phyloP scores from a whole-genome alignment of 35 echinoderm and acorn worm genomes.

The Acanthaster planci region DNA sequence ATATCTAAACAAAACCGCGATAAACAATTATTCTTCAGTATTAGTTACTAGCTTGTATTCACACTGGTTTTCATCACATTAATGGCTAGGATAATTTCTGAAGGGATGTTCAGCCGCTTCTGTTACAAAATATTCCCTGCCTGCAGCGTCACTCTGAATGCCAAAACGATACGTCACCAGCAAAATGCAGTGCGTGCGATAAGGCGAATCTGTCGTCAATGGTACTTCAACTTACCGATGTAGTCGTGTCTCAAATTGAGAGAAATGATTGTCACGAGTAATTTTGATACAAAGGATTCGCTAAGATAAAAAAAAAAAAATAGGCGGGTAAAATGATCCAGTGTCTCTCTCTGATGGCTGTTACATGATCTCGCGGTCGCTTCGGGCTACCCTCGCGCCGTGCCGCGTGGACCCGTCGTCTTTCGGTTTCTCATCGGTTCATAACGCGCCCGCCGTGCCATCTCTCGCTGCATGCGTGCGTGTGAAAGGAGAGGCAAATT shows the following conservation, averaged over 20 bases:
- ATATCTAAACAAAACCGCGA: too few species aligned
- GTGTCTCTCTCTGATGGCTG: not conserved
- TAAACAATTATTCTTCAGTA: too few species aligned
- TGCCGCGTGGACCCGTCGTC: too few species aligned
- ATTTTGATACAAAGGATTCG: not conserved
- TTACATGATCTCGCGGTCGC: slow-evolving; percentile 11
- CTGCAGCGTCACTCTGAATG: not conserved
- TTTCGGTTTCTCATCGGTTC: too few species aligned
- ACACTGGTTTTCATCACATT: too few species aligned
- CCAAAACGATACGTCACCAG: not conserved
- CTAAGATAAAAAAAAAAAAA: not conserved
- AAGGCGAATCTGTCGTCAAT: not conserved
- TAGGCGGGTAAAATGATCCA: slow-evolving; percentile 20
- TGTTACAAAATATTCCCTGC: not conserved
- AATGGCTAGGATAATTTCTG: not conserved
- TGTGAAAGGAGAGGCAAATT: too few species aligned
- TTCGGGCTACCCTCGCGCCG: not conserved
- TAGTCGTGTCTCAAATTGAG: not conserved
- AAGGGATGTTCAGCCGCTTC: not conserved
- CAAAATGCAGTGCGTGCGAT: not conserved
- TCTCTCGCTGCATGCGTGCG: too few species aligned
- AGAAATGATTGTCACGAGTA: not conserved
- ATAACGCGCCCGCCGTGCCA: too few species aligned
- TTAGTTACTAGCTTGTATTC: too few species aligned
- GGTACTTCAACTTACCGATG: not conserved